Evolutionary conservation across 2,797 vertebrate species (phyloP).

Genomic region (Helarctos malayanus): DNA sequence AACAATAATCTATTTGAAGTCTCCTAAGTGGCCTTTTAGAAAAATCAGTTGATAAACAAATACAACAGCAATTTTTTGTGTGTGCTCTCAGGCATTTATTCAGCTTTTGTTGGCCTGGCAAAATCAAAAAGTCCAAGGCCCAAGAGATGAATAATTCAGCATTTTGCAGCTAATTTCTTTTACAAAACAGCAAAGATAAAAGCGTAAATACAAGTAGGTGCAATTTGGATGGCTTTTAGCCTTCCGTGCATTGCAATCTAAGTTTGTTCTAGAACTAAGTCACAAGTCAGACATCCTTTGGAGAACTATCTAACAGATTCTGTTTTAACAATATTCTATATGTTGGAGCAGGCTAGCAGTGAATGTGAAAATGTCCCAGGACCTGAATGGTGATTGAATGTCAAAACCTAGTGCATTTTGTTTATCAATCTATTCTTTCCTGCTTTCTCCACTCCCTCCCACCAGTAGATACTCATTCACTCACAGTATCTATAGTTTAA

Average conservation of each 20-base stretch:
- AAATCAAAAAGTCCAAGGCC: conserved; percentile 9
- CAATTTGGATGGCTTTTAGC: neutral
- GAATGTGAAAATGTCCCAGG: neutral
- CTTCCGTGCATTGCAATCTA: neutral
- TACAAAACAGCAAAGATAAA: neutral
- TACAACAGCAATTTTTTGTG: neutral
- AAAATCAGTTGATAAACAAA: conserved; percentile 9
- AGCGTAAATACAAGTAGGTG: conserved; percentile 6
- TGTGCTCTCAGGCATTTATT: neutral
- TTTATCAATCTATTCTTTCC: neutral
- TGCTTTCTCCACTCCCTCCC: neutral
- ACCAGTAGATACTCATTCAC: neutral
- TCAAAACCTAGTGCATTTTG: neutral
- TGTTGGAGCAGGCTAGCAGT: neutral
- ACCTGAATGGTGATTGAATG: neutral
- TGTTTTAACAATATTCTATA: neutral
- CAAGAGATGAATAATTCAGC: conserved; percentile 49
- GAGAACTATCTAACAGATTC: neutral
- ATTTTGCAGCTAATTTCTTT: conserved; percentile 66
- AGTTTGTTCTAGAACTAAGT: neutral
- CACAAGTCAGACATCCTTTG: neutral
- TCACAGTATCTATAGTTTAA: neutral
- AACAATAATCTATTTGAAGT: neutral
- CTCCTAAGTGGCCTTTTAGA: neutral
- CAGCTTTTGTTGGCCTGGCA: conserved; percentile 5